These are phyloP conservation scores for Cettia cetti DNA, from an alignment of 2,113 vertebrate genomes.

Conservation along the genomic window DNA sequence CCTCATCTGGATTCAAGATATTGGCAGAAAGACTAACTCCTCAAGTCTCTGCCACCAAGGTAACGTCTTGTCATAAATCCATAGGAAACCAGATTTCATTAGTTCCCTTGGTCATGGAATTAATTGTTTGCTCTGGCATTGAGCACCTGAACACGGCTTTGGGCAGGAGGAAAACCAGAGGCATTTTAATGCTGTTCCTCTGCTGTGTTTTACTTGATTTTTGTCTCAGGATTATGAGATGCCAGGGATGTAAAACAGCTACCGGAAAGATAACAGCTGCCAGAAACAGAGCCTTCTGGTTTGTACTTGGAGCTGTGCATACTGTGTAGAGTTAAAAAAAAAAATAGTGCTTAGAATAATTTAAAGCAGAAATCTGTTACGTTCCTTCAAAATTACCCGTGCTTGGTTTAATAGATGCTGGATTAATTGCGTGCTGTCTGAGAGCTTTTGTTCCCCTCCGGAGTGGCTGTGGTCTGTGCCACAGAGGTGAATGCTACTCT, in stretches of 20 bases:
- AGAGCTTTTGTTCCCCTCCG: slow-evolving; percentile 56
- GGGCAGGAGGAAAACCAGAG: slow-evolving; percentile 4
- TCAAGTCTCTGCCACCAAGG: slow-evolving; percentile 30
- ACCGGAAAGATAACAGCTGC: slow-evolving; percentile 6
- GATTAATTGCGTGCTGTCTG: slow-evolving; percentile 64
- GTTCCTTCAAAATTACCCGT: slow-evolving; percentile 58
- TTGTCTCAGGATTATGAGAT: slow-evolving; percentile 41
- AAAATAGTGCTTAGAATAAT: slow-evolving; percentile 52
- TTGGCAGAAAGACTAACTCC: slow-evolving; percentile 8
- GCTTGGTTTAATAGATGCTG: slow-evolving; percentile 64
- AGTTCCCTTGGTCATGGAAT: slow-evolving; percentile 4
- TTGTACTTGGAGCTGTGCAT: not conserved
- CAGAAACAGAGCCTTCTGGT: slow-evolving; percentile 44
- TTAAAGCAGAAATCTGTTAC: slow-evolving; percentile 58
- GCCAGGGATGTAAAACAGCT: slow-evolving; percentile 33
- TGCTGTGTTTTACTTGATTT: slow-evolving; percentile 1
- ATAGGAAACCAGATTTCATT: slow-evolving; percentile 46
- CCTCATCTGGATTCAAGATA: slow-evolving; percentile 31
- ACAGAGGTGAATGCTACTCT: slow-evolving; percentile 61
- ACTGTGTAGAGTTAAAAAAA: slow-evolving; percentile 32
- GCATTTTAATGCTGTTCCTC: slow-evolving; percentile 16
- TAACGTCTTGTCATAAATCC: slow-evolving; percentile 11
- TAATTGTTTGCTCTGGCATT: not conserved
- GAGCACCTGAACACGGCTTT: slow-evolving; percentile 5
- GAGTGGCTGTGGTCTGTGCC: slow-evolving; percentile 58